Percentiles rank a stretch among this genome's conserved stretches.
Evolutionary conservation across 2,888 invertebrate genomes (phyloP).

Genomic region (Halictus ligatus): DNA sequence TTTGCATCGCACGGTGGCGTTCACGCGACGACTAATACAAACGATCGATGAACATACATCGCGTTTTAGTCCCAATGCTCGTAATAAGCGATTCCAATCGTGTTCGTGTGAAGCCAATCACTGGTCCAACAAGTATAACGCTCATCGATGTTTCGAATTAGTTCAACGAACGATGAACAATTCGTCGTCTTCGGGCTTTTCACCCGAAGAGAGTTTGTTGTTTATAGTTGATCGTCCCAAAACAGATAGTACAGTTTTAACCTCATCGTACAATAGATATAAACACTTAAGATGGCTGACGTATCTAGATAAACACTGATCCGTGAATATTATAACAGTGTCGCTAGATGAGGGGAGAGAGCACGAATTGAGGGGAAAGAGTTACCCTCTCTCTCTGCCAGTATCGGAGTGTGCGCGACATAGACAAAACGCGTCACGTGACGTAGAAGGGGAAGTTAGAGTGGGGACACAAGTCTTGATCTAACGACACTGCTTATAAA

Average conservation of each 20-base stretch:
- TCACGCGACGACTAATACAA: background rate
- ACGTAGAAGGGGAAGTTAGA: no score
- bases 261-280: background rate
- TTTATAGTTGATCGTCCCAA: background rate
- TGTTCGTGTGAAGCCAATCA: background rate
- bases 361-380: no score
- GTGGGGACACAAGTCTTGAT: no score
- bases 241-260: slow-evolving; percentile 9
- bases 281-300: background rate
- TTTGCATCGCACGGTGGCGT: background rate
- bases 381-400: no score
- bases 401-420: no score
- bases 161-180: background rate
- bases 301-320: background rate
- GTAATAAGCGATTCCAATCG: background rate
- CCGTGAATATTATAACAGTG: no score
- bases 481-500: background rate
- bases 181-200: background rate
- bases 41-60: slow-evolving; percentile 1
- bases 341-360: no score
- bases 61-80: background rate
- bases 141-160: background rate
- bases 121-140: background rate
- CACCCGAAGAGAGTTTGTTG: background rate
- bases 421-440: no score